phyloP scores from a whole-genome alignment of 2,888 invertebrate genomes.

The Gisinianus flammeolus region DNA sequence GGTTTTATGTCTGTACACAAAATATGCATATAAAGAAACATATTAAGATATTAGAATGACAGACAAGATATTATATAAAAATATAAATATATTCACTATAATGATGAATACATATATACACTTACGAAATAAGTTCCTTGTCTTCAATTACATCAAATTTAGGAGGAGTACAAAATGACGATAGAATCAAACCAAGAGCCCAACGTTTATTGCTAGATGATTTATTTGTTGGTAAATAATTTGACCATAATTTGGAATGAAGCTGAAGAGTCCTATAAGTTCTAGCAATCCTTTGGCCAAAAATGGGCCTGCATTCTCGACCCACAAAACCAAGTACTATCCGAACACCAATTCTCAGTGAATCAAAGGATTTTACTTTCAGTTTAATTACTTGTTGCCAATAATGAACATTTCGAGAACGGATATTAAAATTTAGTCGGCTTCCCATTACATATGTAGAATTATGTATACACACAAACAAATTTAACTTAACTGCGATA shows the following conservation, averaged over 20 bases:
- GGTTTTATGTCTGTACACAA: slow-evolving; percentile 63
- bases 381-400: neutral
- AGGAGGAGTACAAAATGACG: slow-evolving; percentile 50
- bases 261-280: slow-evolving; percentile 53
- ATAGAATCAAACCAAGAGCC: slow-evolving; percentile 48
- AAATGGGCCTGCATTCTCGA: slow-evolving; percentile 53
- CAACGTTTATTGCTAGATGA: slow-evolving; percentile 39
- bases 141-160: slow-evolving; percentile 44
- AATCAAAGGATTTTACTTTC: slow-evolving; percentile 15
- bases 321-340: slow-evolving; percentile 50
- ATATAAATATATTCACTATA: neutral
- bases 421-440: slow-evolving; percentile 10
- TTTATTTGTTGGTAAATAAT: slow-evolving; percentile 29
- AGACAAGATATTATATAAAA: neutral
- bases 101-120: neutral
- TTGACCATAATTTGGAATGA: slow-evolving; percentile 56
- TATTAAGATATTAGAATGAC: neutral
- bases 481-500: no score
- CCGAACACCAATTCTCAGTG: slow-evolving; percentile 38
- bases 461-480: no score
- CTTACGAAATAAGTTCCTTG: slow-evolving; percentile 44
- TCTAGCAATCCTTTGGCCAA: slow-evolving; percentile 50
- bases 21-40: slow-evolving; percentile 16
- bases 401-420: slow-evolving; percentile 30
- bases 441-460: slow-evolving; percentile 7